Conservation (phyloP, 2,888 invertebrate genomes). For the Alitta virens region DNA sequence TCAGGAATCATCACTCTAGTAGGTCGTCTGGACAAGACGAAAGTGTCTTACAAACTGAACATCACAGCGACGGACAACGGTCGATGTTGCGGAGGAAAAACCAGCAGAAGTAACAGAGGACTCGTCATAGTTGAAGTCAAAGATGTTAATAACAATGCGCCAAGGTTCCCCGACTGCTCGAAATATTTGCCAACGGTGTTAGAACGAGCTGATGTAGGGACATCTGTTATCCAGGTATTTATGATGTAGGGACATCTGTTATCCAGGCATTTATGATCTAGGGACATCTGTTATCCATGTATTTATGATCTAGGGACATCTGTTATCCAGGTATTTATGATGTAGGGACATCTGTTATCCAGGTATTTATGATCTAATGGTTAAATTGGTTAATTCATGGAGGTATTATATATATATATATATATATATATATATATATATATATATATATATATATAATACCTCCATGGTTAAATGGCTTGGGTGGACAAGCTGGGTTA, state of each 20-base stretch:
- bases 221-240: conserved; percentile 25
- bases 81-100: conserved; percentile 86
- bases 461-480: no score
- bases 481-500: no score
- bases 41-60: conserved; percentile 80
- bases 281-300: conserved; percentile 27
- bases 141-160: conserved; percentile 96
- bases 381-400: no score
- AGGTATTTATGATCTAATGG: no score
- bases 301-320: conserved; percentile 29
- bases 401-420: no score
- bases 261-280: conserved; percentile 24
- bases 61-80: conserved; percentile 98
- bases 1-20: conserved; percentile 51
- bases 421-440: no score
- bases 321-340: conserved; percentile 24
- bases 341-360: no score
- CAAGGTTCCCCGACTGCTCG: conserved; percentile 89
- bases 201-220: conserved; percentile 30
- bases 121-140: conserved; percentile 95
- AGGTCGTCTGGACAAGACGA: conserved; percentile 36
- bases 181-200: conserved; percentile 72
- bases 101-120: conserved; percentile 89
- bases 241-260: conserved; percentile 30
- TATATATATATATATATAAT: no score